Evolutionary conservation across 2,888 invertebrate genomes (phyloP).

Genomic region (Himalopsyche tibetana): DNA sequence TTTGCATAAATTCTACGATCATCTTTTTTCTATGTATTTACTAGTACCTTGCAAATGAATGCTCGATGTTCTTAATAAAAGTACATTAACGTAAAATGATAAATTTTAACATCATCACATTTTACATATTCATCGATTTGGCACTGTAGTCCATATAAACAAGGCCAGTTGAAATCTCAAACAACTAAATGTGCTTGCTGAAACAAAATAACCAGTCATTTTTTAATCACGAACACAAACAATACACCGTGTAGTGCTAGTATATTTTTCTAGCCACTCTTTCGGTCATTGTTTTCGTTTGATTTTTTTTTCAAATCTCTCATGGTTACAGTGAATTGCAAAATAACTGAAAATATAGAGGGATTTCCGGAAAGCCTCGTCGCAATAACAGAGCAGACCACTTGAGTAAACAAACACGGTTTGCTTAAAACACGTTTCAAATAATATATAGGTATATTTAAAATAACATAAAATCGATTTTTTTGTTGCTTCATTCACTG

Average conservation of each 20-base stretch:
- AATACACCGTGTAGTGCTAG: background rate
- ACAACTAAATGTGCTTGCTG: too few relatives aligned
- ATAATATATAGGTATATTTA: background rate
- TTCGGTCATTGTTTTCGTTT: constrained; percentile 49
- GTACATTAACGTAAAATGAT: too few relatives aligned
- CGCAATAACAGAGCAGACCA: constrained; percentile 48
- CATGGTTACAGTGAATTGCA: constrained; percentile 44
- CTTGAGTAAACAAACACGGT: constrained; percentile 46
- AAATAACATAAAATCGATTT: background rate
- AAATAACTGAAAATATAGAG: constrained; percentile 45
- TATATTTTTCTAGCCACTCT: constrained; percentile 34
- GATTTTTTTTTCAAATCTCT: constrained; percentile 41
- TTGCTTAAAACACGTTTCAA: constrained; percentile 22
- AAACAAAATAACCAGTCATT: background rate
- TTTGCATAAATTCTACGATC: too few relatives aligned
- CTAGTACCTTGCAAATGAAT: too few relatives aligned
- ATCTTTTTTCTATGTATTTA: too few relatives aligned
- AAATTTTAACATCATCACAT: too few relatives aligned
- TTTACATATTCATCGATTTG: too few relatives aligned
- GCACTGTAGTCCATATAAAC: too few relatives aligned
- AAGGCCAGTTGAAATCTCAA: too few relatives aligned
- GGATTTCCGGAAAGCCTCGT: constrained; percentile 25
- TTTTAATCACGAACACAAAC: constrained; percentile 14
- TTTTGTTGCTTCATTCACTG: background rate
- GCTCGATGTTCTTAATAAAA: too few relatives aligned